Evolutionary conservation across 2,113 vertebrate species (phyloP).

Genomic region (Uria aalge): DNA sequence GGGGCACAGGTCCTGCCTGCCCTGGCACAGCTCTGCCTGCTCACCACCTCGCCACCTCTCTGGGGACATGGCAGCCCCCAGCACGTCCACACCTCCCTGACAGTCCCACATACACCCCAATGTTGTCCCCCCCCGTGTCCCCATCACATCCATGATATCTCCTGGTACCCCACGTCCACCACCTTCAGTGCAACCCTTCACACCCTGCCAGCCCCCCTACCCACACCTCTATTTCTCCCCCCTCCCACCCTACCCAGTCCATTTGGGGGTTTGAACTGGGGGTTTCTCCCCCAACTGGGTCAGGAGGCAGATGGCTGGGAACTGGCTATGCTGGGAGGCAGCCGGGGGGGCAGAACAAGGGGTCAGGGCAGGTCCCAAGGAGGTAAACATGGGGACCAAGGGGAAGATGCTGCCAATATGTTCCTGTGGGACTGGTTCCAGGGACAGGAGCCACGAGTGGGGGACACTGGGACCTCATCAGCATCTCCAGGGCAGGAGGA

Average conservation of each 20-base stretch:
- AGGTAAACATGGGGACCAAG: neutral
- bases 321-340: neutral
- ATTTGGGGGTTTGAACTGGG: neutral
- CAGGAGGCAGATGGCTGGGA: neutral
- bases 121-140: neutral
- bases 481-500: neutral
- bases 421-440: neutral
- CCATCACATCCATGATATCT: neutral
- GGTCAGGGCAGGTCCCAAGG: neutral
- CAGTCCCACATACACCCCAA: neutral
- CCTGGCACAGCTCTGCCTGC: neutral
- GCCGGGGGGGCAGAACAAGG: neutral
- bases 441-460: neutral
- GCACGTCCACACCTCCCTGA: neutral
- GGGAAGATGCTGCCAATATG: neutral
- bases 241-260: neutral
- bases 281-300: neutral
- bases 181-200: neutral
- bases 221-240: neutral
- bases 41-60: neutral
- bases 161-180: neutral
- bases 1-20: neutral
- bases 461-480: neutral
- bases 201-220: neutral
- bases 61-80: neutral